phyloP scores from a whole-genome alignment of 92 coral and sea anemone genomes.

The Porites cylindrica region DNA sequence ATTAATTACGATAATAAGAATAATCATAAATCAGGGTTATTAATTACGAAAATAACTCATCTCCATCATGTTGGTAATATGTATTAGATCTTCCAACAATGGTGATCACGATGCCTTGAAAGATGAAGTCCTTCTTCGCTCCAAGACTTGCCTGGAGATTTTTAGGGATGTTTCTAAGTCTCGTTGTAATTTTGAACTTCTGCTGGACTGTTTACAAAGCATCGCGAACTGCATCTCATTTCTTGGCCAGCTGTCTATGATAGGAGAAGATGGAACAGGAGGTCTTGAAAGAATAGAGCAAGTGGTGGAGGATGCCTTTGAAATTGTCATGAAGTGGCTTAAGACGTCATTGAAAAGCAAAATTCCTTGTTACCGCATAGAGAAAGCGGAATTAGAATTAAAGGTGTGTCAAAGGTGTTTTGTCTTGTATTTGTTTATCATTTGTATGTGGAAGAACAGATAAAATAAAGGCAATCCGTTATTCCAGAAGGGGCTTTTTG shows the following conservation, averaged over 20 bases:
- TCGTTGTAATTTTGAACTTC: no score
- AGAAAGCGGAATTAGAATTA: conserved; percentile 35
- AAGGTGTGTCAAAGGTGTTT: conserved; percentile 8
- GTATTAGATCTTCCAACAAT: no score
- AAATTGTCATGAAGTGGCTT: conserved; percentile 40
- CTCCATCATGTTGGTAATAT: no score
- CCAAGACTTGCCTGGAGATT: no score
- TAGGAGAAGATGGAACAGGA: background rate
- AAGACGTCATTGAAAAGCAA: background rate
- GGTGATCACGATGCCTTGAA: no score
- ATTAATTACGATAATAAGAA: background rate
- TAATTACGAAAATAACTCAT: no score
- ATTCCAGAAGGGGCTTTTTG: no score
- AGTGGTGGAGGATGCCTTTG: conserved; percentile 32
- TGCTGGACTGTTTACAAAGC: no score
- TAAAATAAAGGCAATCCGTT: no score
- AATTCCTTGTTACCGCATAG: background rate
- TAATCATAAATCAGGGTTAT: background rate
- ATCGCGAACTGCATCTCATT: conserved; percentile 4
- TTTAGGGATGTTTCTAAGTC: no score
- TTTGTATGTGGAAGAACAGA: no score
- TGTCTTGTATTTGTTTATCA: background rate
- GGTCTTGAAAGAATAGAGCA: background rate
- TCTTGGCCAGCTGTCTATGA: background rate
- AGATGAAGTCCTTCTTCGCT: no score